Conservation (phyloP, 2,113 vertebrate species). For the Siniperca chuatsi region DNA sequence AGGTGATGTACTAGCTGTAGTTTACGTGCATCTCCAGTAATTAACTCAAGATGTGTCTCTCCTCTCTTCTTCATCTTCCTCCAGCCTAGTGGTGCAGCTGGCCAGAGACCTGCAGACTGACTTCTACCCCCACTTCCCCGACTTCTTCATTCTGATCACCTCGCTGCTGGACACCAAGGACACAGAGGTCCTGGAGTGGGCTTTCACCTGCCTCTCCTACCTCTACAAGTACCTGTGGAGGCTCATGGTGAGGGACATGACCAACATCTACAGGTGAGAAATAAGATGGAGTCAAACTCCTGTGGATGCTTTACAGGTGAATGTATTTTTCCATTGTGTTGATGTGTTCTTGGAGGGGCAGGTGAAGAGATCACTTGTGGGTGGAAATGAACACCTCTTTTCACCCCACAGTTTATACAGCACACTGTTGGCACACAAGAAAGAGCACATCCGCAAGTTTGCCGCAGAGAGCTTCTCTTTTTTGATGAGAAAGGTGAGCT, state of each 20-base stretch:
- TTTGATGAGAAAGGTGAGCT: constrained; percentile 95
- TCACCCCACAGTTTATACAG: constrained; percentile 90
- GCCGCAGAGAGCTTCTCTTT: constrained; percentile 99
- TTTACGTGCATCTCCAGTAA: neutral
- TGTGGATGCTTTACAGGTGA: neutral
- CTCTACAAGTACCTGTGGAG: constrained; percentile 98
- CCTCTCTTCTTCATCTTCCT: constrained; percentile 10
- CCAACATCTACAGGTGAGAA: constrained; percentile 92
- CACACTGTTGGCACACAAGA: constrained; percentile 92
- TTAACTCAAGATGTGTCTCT: neutral
- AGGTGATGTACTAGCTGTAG: neutral
- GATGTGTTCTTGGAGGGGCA: neutral
- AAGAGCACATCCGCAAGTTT: constrained; percentile 95
- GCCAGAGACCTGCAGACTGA: constrained; percentile 96
- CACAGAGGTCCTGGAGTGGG: constrained; percentile 94
- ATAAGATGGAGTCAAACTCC: neutral
- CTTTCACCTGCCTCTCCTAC: constrained; percentile 94
- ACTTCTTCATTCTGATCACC: constrained; percentile 93
- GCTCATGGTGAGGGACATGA: constrained; percentile 96
- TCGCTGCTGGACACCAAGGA: constrained; percentile 93
- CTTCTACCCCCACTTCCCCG: constrained; percentile 96
- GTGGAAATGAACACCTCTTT: neutral
- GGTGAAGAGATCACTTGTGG: neutral
- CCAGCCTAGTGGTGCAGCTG: constrained; percentile 94
- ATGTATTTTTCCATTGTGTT: neutral